These are phyloP conservation scores for Deroplatys truncata DNA, from an alignment of 2,888 invertebrate genomes.

Conservation along the genomic window DNA sequence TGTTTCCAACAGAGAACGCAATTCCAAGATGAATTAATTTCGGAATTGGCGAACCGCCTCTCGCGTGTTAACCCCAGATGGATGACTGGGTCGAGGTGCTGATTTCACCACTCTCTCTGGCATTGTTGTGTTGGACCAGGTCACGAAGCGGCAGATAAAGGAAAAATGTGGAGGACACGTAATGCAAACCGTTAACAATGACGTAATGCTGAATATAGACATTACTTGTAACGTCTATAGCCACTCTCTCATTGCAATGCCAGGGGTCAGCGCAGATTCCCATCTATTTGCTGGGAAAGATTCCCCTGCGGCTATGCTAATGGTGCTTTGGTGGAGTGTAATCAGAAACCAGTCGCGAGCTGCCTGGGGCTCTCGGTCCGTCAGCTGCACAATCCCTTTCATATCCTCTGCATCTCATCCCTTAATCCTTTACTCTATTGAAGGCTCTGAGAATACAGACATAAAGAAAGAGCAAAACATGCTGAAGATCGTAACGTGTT, in stretches of 20 bases:
- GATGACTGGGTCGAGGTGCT: background rate
- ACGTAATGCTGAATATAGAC: background rate
- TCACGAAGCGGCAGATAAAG: background rate
- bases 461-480: too few relatives aligned
- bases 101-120: background rate
- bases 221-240: background rate
- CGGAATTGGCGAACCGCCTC: background rate
- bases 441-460: too few relatives aligned
- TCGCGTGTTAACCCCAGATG: background rate
- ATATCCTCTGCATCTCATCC: too few relatives aligned
- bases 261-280: background rate
- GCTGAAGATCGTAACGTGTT: too few relatives aligned
- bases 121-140: background rate
- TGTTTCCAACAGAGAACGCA: too few relatives aligned
- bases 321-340: too few relatives aligned
- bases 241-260: background rate
- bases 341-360: too few relatives aligned
- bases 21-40: background rate
- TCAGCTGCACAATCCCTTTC: too few relatives aligned
- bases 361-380: too few relatives aligned
- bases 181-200: background rate
- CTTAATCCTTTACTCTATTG: too few relatives aligned
- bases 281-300: background rate
- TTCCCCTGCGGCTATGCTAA: background rate
- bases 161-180: background rate